Base-by-base conservation (phyloP, 2,888 invertebrate genomes). In the Tetragnatha montana region DNA sequence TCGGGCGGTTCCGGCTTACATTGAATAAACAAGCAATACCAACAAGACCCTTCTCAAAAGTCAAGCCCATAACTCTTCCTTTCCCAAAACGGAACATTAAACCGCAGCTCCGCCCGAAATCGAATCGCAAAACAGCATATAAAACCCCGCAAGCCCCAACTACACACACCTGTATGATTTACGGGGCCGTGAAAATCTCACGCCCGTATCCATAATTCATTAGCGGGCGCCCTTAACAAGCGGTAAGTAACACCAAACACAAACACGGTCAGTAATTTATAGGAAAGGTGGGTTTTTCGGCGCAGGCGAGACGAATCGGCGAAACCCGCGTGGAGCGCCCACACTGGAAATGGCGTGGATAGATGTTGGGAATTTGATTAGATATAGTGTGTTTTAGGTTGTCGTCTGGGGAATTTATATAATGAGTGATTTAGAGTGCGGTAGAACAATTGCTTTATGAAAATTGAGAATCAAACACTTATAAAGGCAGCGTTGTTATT, bases 151-250 rank as follows among this genome's bases (percentile, higher is more conserved):
- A 35, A 35, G 35, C 35, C 35, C 35, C 60, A 8, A 12, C 60
- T 14, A 14, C 60, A 60, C 14, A 60, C 60, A 60, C 75, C 17
- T 35, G 35, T 35, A 50, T 76, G 76, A 76, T 76, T 76, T 76
- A 76, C 19, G 50, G n/a, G 50, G 50, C 50, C 50, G 19, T 76
- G 19, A 76, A 19, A 50, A 50, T 76, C 50, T 76, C 50, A 76
- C 19, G 76, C 50, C 47, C 76, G 14, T 8, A 50, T 49, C 17
- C 76, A 76, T 76, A 50, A 50, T 76, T 76, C 76, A 76, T 76
- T 76, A 76, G 19, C 21, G 47, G 35, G 4, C 60, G 60, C 60
- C 60, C 14, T 17, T 60, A 60, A 60, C 60, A 60, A 60, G 60
- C 60, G 60, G 12, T 60, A 10, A 10, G 60, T 8, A 60, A 60